Evolutionary conservation across 2,888 invertebrate species (phyloP).

Genomic region (Oxytorus armatus): DNA sequence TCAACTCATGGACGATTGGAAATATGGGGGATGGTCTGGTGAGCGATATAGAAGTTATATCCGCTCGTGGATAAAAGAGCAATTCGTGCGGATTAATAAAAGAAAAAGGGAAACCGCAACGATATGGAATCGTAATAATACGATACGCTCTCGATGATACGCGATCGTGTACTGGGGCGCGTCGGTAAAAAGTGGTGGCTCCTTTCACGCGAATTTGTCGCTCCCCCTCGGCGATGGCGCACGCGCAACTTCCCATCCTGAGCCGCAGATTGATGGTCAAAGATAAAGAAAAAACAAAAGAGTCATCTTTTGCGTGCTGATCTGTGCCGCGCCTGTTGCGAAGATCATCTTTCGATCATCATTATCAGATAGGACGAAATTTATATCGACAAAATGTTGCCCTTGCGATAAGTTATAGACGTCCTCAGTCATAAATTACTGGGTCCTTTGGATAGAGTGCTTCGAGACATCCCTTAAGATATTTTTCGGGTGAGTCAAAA

Average conservation of each 20-base stretch:
- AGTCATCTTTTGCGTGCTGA: constrained; percentile 17
- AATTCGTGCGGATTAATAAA: not conserved
- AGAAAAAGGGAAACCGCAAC: not conserved
- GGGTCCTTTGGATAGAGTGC: too few species aligned
- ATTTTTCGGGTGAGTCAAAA: too few species aligned
- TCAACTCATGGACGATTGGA: not conserved
- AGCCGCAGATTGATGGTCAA: constrained; percentile 31
- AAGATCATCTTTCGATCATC: constrained; percentile 1
- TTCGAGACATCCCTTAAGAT: too few species aligned
- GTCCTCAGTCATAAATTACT: too few species aligned
- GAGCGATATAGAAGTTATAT: not conserved
- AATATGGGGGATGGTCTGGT: not conserved
- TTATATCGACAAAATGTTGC: too few species aligned
- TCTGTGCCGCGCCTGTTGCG: constrained; percentile 20
- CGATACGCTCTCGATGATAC: constrained; percentile 27
- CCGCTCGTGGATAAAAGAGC: not conserved
- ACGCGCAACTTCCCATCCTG: constrained; percentile 27
- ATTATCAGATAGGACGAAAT: too few species aligned
- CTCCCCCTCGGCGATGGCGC: constrained; percentile 19
- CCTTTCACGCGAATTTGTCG: constrained; percentile 3
- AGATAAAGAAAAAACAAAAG: constrained; percentile 30
- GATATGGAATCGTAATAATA: not conserved
- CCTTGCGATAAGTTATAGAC: too few species aligned
- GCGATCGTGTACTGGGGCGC: constrained; percentile 47
- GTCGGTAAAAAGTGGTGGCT: constrained; percentile 28